Conservation (phyloP, 2,797 vertebrate species). For the Aulostomus chinensis region DNA sequence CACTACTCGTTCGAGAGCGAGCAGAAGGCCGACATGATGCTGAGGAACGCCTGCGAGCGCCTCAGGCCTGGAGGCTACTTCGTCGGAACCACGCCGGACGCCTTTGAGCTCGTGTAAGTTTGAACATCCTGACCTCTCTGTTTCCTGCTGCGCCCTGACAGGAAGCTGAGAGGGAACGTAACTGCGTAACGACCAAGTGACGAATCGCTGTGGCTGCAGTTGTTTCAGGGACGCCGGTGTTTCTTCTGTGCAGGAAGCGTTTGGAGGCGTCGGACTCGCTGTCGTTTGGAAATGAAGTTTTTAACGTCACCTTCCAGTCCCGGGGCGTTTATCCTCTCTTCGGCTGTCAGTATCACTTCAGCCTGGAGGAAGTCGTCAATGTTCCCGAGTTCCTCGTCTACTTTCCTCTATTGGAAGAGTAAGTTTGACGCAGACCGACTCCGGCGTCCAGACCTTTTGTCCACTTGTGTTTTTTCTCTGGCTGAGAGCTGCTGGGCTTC, state of each 20-base stretch:
- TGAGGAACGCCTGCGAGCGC: slow-evolving; percentile 92
- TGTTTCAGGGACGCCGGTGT: no score
- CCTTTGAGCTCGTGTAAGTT: slow-evolving; percentile 92
- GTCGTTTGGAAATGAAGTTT: slow-evolving; percentile 93
- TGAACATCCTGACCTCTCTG: not conserved
- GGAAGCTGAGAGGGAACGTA: no score
- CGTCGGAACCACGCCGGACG: slow-evolving; percentile 95
- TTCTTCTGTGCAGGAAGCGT: slow-evolving; percentile 73
- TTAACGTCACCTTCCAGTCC: slow-evolving; percentile 89
- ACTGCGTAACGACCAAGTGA: no score
- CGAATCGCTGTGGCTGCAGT: no score
- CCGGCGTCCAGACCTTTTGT: no score
- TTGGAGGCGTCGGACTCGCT: slow-evolving; percentile 87
- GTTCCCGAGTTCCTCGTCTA: slow-evolving; percentile 97
- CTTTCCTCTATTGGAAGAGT: slow-evolving; percentile 94
- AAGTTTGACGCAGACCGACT: slow-evolving; percentile 42
- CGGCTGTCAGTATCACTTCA: slow-evolving; percentile 96
- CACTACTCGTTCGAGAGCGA: slow-evolving; percentile 96
- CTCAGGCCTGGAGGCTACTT: slow-evolving; percentile 93
- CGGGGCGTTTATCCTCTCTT: slow-evolving; percentile 91
- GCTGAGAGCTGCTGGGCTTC: not conserved
- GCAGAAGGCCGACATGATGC: slow-evolving; percentile 92
- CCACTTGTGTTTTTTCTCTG: no score
- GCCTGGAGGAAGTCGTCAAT: slow-evolving; percentile 92
- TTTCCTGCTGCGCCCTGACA: no score